Evolutionary conservation across 2,797 vertebrate species (phyloP), one percentile per base, ranked within the genome.

Genomic region (Microchirus variegatus): DNA sequence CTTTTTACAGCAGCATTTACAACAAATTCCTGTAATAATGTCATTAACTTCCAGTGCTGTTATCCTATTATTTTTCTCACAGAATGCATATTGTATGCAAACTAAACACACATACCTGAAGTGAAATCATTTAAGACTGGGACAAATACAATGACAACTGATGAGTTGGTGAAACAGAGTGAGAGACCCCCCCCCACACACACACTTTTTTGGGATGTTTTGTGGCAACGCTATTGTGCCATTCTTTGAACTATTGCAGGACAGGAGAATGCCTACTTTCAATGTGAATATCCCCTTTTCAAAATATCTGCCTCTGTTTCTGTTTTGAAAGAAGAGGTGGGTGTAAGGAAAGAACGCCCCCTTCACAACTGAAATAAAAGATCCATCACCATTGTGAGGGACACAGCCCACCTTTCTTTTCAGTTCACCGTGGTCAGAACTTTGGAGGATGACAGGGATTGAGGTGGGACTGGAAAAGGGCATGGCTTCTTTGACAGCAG

Each of bases 401-500:
- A 73, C 59, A 68, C 52, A 65, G 78, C 70, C 53, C 47, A 63
- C 61, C n/a, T 62, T 16, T 44, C 73, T 69, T 84, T 73, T 74
- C 77, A 58, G 19, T 51, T 89, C 78, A 84, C 83, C 82, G 77
- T 52, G 18, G 75, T 70, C 56, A 87, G 87, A 92, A 84, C 87
- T 83, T 81, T 60, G 0, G 41, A 55, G 42, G 71, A 72, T 63
- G 65, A 63, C 73, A 63, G 58, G 36, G 31, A 31, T 4, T 12
- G 53, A 59, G 16, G 58, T 37, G 57, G 75, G 60, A 65, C 31
- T 40, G 63, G 66, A 54, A 48, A 59, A 53, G 67, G 55, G 54
- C 36, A 60, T 49, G 59, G 49, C 71, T 78, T 69, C 85, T 85
- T 80, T 90, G 88, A 91, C 89, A 88, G 68, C 56, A 75, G 80